Evolutionary conservation across 2,797 vertebrate species (phyloP), one percentile per base, ranked within the genome.

Genomic region (Coccyzus lansbergi): DNA sequence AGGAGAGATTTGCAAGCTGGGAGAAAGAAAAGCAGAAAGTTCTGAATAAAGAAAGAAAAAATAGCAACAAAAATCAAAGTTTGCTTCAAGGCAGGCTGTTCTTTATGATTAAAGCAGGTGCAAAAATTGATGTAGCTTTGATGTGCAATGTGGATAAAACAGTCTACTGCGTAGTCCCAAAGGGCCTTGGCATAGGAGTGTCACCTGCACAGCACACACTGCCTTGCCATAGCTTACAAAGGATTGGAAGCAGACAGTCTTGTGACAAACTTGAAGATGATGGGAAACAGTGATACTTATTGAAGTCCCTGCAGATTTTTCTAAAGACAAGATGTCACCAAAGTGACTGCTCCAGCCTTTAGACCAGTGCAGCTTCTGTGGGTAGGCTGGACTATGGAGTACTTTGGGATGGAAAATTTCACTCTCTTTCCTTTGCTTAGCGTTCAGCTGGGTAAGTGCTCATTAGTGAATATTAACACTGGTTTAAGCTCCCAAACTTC

Each of bases 1-100:
- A 86, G 58, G 86, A 88, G 77, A 90, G 72, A 91, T 88, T 94
- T 81, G 62, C 69, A 94, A 76, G 9, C 71, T 40, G 44, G 65
- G 74, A 80, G 81, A 90, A 79, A 86, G 64, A 36, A 79, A 70
- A 81, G 18, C 28, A 78, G 65, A 75, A 68, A 68, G 42, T 77
- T 77, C 72, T 76, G 62, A 75, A 76, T 62, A 78, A 86, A 79
- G 15, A 65, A 82, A 76, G 26, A 4, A 60, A 77, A 87, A 77
- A 46, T 13, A 86, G 28, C 17, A 91, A 58, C 13, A 69, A 85
- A 83, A 28, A 78, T 48, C 34, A 48, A 81, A 86, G 42, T 51
- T 34, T 51, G 26, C 81, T 94, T 51, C 5, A 7, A 38, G 69
- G 53, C 31, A 83, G 76, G 63, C 44, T 58, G 16, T 42, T 91